A percentile compares a stretch with the other conserved stretches of the same genome.
Evolutionary conservation across 2,797 vertebrate genomes (phyloP).

Genomic region (Zalophus californianus): DNA sequence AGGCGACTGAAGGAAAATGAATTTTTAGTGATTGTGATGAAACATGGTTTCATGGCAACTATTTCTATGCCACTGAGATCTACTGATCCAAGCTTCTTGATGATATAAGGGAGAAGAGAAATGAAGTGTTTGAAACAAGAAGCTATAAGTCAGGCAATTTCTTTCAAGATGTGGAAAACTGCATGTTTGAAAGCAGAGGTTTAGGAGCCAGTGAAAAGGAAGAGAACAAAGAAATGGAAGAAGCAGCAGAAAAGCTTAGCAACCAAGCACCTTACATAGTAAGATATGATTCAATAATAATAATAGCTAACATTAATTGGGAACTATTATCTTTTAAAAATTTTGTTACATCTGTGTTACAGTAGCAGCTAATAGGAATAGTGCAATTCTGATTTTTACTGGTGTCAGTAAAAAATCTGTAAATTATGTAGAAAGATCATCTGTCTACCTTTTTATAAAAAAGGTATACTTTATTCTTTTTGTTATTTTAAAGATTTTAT

Average conservation of each 20-base stretch:
- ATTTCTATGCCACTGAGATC: neutral
- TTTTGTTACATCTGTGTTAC: neutral
- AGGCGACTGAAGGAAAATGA: neutral
- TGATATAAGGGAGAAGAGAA: neutral
- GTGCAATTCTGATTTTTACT: neutral
- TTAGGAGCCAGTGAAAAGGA: neutral
- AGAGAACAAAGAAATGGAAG: neutral
- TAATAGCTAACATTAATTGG: neutral
- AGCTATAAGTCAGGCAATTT: neutral
- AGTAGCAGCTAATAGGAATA: neutral
- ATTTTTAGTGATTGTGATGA: neutral
- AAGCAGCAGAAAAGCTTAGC: neutral
- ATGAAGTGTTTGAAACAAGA: neutral
- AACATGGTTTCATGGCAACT: neutral
- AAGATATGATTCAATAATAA: neutral
- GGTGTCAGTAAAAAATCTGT: neutral
- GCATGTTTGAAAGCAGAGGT: neutral
- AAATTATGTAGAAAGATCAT: conserved; percentile 10
- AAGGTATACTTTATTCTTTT: neutral
- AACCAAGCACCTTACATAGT: neutral
- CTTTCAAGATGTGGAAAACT: neutral
- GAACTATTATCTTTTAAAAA: neutral
- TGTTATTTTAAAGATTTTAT: neutral
- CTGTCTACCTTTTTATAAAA: neutral
- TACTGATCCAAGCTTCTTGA: neutral